Percentiles rank a stretch among this genome's conserved stretches.
These are phyloP conservation scores for Julus scandinavius DNA, from an alignment of 2,888 invertebrate genomes.

Conservation along the genomic window DNA sequence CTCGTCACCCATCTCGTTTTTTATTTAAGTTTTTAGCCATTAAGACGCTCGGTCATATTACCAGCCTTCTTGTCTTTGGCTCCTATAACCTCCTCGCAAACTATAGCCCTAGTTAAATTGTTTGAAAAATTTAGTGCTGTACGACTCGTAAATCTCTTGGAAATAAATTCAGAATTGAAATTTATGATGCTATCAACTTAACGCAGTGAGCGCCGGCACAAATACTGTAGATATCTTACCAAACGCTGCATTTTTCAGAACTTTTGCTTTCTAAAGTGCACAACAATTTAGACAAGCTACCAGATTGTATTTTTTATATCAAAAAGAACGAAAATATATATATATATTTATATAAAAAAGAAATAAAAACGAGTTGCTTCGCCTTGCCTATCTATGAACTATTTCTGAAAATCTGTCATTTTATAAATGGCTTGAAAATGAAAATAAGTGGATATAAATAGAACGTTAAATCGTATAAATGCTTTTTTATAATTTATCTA, in stretches of 20 bases:
- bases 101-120: conserved; percentile 43
- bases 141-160: conserved; percentile 38
- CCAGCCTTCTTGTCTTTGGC: conserved; percentile 40
- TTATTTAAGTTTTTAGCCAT: conserved; percentile 32
- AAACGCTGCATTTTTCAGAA: conserved; percentile 12
- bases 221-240: neutral
- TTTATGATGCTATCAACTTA: conserved; percentile 34
- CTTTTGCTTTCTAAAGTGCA: neutral
- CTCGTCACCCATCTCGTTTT: conserved; percentile 4
- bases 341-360: neutral
- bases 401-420: neutral
- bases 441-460: neutral
- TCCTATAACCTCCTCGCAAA: conserved; percentile 40
- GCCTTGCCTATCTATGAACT: neutral
- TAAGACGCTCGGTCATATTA: neutral
- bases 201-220: conserved; percentile 25
- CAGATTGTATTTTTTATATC: neutral
- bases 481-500: too few relatives aligned
- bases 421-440: neutral
- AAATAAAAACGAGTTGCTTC: neutral
- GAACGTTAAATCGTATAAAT: neutral
- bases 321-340: neutral
- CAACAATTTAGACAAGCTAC: conserved; percentile 40
- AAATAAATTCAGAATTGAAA: conserved; percentile 45
- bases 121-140: conserved; percentile 43